Evolutionary conservation across 1,140 invertebrate genomes (phyloP), one percentile per base, ranked within the genome.

Genomic region (Sweltsa coloradensis): DNA sequence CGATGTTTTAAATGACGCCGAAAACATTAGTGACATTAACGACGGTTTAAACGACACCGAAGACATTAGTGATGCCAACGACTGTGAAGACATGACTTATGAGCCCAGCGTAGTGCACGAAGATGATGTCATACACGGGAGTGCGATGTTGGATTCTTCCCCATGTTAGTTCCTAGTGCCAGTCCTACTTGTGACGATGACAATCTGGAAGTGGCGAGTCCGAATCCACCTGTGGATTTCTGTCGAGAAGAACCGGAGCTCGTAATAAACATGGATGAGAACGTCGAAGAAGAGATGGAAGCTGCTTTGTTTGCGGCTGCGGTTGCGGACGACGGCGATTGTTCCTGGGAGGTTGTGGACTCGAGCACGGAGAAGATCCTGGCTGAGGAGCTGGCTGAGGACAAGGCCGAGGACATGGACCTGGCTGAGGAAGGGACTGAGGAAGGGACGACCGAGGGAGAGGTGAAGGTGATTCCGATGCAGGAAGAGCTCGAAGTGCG

Each of bases 401-500:
- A n/a, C n/a, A n/a, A n/a, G n/a, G n/a, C n/a, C n/a, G n/a, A n/a
- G n/a, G n/a, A n/a, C n/a, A n/a, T 63, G 46, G 41, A 52, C 0
- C 34, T 57, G n/a, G n/a, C n/a, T n/a, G n/a, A n/a, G n/a, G 49
- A 24, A n/a, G 39, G 13, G 11, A n/a, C n/a, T n/a, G n/a, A n/a
- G n/a, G 55, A 57, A 45, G 49, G 55, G 14, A 52, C 55, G 50
- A 44, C 53, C 18, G 63, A 65, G 19, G 60, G 39, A 19, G 51
- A 66, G 50, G 65, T 68, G 16, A 53, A 68, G 50, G 65, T 70
- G 2, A 70, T 70, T 46, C 68, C 70, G 3, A 70, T 71, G 64
- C 63, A 70, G 53, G 69, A 73, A 55, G 69, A 70, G 55, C 50
- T 71, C 22, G 68, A 72, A 55, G 68, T 71, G 1, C 53, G 68